Percentiles rank a stretch among this genome's conserved stretches.
These are phyloP conservation scores for Pavo muticus DNA, from an alignment of 2,113 vertebrate species.

Conservation along the genomic window DNA sequence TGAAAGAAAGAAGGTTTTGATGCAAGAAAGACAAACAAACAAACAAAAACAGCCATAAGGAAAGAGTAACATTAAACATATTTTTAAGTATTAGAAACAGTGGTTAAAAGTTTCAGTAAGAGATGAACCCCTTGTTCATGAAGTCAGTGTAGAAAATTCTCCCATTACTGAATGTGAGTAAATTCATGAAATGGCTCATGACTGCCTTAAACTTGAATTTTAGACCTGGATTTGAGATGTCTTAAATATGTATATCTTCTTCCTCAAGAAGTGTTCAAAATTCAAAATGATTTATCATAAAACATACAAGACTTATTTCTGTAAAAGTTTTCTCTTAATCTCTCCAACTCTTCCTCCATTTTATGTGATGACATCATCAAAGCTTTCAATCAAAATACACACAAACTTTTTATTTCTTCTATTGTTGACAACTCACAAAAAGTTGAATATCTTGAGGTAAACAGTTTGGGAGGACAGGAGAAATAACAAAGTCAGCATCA, in stretches of 20 bases:
- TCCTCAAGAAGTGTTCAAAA: not conserved
- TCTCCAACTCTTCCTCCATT: not conserved
- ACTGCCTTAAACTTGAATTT: not conserved
- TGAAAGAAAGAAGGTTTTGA: not conserved
- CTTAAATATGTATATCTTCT: not conserved
- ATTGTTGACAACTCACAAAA: conserved; percentile 28
- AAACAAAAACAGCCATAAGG: not conserved
- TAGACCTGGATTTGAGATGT: not conserved
- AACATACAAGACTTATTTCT: not conserved
- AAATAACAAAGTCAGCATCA: conserved; percentile 49
- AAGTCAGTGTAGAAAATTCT: not conserved
- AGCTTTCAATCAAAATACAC: conserved; percentile 35
- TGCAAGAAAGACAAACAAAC: not conserved
- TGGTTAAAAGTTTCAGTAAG: not conserved
- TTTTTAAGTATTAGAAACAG: not conserved
- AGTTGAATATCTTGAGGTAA: conserved; percentile 32
- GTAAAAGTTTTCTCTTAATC: not conserved
- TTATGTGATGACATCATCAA: conserved; percentile 28
- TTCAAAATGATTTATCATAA: not conserved
- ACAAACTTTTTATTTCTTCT: conserved; percentile 50
- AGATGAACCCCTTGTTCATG: not conserved
- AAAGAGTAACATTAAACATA: accelerated
- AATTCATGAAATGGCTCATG: not conserved
- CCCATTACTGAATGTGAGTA: not conserved
- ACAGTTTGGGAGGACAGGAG: not conserved